Evolutionary conservation across 2,797 vertebrate species (phyloP), one percentile per base, ranked within the genome.

Genomic region (Acrocephalus scirpaceus): DNA sequence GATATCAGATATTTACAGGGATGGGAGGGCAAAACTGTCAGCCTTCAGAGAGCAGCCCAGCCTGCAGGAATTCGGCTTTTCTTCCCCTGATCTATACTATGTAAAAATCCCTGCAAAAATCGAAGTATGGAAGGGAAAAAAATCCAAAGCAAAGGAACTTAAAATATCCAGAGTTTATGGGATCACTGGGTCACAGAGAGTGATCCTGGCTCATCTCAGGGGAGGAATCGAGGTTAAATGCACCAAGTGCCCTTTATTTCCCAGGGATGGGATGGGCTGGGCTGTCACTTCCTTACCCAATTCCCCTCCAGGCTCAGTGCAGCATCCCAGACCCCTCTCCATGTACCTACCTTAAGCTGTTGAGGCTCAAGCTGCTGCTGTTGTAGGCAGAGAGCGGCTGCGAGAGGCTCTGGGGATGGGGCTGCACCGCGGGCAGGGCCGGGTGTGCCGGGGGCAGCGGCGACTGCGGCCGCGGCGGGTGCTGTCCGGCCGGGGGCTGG

Each of bases 331-430:
- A 7, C 9, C 27, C 64, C 38, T n/a, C 32, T 23, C 44, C 29
- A 4, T 9, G 13, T 51, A n/a, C 87, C 95, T 97, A 99, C 99
- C 99, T 99, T 97, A 99, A 97, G 79, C 99, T 99, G 98, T 99
- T 99, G 97, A 99, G 98, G 97, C 98, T 99, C 80, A 99, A 97
- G 96, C 98, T 98, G 97, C 98, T 98, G 98, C 98, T 98, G 97
- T 98, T 99, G 97, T 99, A 99, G 61, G 98, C 98, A 2, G 99
- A 99, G 78, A 99, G 94, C 0, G 98, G 98, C 70, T 99, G 98
- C 5, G 98, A 95, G 58, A 99, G 98, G 97, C 98, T 98, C 96
- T 98, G 98, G 2, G 99, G 98, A 42, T 98, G 98, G 17, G 97
- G 93, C 95, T 97, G 98, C 75, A 95, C 96, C 0, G 97, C 34